phyloP scores from a whole-genome alignment of 2,888 invertebrate species.

The Amphipoea oculea region DNA sequence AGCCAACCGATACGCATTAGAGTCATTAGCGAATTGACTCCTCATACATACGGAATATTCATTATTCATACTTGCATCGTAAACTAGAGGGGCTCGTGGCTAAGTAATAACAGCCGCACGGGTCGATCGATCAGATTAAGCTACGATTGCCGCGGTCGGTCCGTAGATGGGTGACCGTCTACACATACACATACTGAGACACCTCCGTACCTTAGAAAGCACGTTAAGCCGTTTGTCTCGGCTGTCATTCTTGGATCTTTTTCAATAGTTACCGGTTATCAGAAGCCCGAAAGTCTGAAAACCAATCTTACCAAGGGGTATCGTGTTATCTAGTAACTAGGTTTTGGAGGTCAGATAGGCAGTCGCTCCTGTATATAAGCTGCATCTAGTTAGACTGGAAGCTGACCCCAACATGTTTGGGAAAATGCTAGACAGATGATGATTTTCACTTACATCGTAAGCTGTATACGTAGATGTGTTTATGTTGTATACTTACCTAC shows the following conservation, averaged over 20 bases:
- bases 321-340: neutral
- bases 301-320: neutral
- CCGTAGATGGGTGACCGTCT: neutral
- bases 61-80: constrained; percentile 20
- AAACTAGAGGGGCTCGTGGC: constrained; percentile 8
- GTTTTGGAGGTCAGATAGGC: neutral
- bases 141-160: neutral
- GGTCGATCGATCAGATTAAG: neutral
- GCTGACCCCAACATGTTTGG: neutral
- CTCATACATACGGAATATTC: constrained; percentile 22
- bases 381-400: neutral
- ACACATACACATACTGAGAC: too few species aligned
- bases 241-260: neutral
- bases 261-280: neutral
- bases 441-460: constrained; percentile 5
- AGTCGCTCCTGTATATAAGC: neutral
- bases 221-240: neutral
- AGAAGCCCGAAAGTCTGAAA: neutral
- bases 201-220: too few species aligned
- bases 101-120: neutral
- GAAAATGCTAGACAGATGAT: neutral
- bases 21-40: constrained; percentile 87
- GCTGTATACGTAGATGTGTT: constrained; percentile 8
- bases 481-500: constrained; percentile 18
- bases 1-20: constrained; percentile 85